A percentile compares a stretch with the other conserved stretches of the same genome.
Evolutionary conservation across 2,113 vertebrate species (phyloP).

Genomic region (Silurus glanis): DNA sequence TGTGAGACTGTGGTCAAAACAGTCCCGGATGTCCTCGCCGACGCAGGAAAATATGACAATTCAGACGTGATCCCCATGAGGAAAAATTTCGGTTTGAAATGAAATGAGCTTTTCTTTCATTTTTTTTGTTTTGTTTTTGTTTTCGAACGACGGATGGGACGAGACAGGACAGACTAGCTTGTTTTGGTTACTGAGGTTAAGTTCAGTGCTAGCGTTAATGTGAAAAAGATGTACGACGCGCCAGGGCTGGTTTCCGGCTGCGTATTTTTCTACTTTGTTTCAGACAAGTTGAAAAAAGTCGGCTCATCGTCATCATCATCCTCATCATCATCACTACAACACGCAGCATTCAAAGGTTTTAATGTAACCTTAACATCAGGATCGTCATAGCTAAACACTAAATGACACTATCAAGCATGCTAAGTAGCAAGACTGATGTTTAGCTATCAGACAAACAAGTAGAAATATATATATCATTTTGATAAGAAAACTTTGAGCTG

Average conservation of each 20-base stretch:
- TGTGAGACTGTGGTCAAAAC: conserved; percentile 13
- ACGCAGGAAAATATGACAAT: conserved; percentile 35
- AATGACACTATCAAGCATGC: neutral
- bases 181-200: conserved; percentile 31
- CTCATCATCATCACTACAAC: neutral
- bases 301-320: neutral
- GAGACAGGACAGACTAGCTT: neutral
- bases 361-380: neutral
- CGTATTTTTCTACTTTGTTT: neutral
- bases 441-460: neutral
- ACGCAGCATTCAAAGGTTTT: neutral
- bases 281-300: neutral
- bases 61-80: conserved; percentile 28
- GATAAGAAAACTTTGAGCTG: neutral
- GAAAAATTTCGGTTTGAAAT: conserved; percentile 17
- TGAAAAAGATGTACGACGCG: conserved; percentile 1
- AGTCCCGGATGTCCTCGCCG: conserved; percentile 4
- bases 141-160: neutral
- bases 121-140: conserved; percentile 2
- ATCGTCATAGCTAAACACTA: neutral
- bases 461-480: neutral
- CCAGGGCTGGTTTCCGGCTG: neutral
- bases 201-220: conserved; percentile 15
- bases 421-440: neutral
- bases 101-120: conserved; percentile 3